Base-by-base conservation (phyloP, 2,113 vertebrate genomes). In the Verasper variegatus region DNA sequence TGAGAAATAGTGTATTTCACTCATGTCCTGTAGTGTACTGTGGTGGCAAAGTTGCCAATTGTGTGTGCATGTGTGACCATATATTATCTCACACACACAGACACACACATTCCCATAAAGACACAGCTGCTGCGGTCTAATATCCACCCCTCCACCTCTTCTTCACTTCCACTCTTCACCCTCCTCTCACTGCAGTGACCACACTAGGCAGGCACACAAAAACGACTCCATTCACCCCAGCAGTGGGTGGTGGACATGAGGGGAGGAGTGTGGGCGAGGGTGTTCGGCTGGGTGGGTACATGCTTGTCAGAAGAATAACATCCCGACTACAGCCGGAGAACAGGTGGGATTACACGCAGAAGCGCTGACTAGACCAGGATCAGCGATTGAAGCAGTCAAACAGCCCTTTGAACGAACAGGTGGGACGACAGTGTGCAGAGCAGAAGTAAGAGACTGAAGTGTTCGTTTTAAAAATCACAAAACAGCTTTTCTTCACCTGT, bases 271-370 rank as follows among this genome's bases (percentile, higher is more conserved):
- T 73, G 77, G 74, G 68, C 66, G 74, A 78, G 72, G 40, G 63
- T 62, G 63, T 51, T 63, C n/a, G 62, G 61, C 67, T 62, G 35
- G 20, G 18, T 35, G 47, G 56, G 74, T 57, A 73, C 11, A 70
- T 7, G 26, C 18, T 49, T 87, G 77, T 83, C 76, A 86, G 83
- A 62, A 31, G 83, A 21, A 88, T 84, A 87, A 91, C 87, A 91
- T 91, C 89, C 87, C 31, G 17, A 61, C 62, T 76, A 82, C 80
- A 85, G 84, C 69, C 55, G 1, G 78, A 63, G 77, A 93, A 93
- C 92, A 93, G 92, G 92, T 92, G 92, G 89, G 87, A 93, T 92
- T 91, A 91, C 90, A 91, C 1, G 9, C 62, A 54, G 74, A 71
- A 54, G 49, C 26, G 17, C 74, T 57, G 79, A 60, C 66, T 79